A percentile compares a stretch with the other conserved stretches of the same genome.
These are phyloP conservation scores for Cephalotes varians DNA, from an alignment of 2,888 invertebrate species.

Conservation along the genomic window DNA sequence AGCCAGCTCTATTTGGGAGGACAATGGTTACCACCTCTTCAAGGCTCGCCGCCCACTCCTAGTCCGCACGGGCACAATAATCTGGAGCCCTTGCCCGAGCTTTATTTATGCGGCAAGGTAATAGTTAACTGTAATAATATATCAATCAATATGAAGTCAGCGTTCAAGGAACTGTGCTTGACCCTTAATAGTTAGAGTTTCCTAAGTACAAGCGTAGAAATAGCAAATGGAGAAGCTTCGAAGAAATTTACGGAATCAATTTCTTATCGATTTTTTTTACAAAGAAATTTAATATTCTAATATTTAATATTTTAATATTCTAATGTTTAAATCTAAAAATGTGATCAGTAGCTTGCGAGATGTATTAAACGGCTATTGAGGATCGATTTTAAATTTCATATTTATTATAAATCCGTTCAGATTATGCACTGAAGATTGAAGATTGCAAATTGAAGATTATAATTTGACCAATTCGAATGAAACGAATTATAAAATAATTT, in stretches of 20 bases:
- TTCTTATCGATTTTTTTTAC: background rate
- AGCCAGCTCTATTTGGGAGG: conserved; percentile 90
- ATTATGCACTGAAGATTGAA: too few relatives aligned
- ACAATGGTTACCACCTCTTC: conserved; percentile 88
- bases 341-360: background rate
- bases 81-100: conserved; percentile 88
- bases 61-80: conserved; percentile 88
- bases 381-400: background rate
- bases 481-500: too few relatives aligned
- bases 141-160: background rate
- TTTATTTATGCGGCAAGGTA: conserved; percentile 92
- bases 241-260: background rate
- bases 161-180: background rate
- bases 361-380: background rate
- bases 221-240: background rate
- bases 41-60: conserved; percentile 88
- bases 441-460: too few relatives aligned
- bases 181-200: background rate
- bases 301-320: too few relatives aligned
- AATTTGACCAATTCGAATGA: too few relatives aligned
- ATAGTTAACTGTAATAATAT: conserved; percentile 3
- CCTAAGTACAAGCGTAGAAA: background rate
- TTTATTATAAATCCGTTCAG: too few relatives aligned
- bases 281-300: background rate
- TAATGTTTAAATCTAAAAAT: background rate